phyloP scores from a whole-genome alignment of 2,797 vertebrate species.

The Amphiprion clarkii region DNA sequence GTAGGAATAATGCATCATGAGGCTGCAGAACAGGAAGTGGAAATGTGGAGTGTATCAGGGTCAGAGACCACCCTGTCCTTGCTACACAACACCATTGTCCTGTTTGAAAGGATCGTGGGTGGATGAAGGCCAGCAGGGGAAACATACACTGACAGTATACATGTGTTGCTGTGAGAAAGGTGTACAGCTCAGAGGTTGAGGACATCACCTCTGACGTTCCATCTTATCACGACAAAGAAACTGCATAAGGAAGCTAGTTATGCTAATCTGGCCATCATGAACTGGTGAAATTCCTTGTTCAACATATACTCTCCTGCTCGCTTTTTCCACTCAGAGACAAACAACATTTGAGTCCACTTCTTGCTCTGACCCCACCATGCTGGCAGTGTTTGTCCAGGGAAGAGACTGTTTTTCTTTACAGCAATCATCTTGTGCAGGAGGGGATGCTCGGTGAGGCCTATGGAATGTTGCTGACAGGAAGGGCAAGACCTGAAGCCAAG shows the following conservation, averaged over 20 bases:
- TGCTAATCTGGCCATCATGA: background rate
- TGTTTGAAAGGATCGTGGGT: background rate
- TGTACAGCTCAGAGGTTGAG: slow-evolving; percentile 19
- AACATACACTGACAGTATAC: slow-evolving; percentile 21
- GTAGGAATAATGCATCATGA: slow-evolving; percentile 47
- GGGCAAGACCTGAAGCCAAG: slow-evolving; percentile 30
- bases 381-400: slow-evolving; percentile 15
- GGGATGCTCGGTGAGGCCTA: slow-evolving; percentile 6
- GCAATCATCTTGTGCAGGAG: slow-evolving; percentile 8
- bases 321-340: background rate
- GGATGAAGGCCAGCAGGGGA: slow-evolving; percentile 17
- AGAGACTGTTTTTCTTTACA: slow-evolving; percentile 22
- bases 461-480: slow-evolving; percentile 48
- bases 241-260: background rate
- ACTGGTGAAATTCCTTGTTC: background rate
- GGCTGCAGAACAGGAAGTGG: slow-evolving; percentile 54
- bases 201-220: background rate
- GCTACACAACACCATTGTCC: slow-evolving; percentile 43
- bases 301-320: slow-evolving; percentile 6
- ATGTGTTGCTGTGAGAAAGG: slow-evolving; percentile 25
- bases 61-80: slow-evolving; percentile 43
- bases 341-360: slow-evolving; percentile 7
- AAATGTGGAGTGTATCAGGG: slow-evolving; percentile 47
- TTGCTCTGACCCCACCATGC: slow-evolving; percentile 5
- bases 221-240: background rate